Conservation (phyloP, 2,797 vertebrate species). For the Brotula barbata region DNA sequence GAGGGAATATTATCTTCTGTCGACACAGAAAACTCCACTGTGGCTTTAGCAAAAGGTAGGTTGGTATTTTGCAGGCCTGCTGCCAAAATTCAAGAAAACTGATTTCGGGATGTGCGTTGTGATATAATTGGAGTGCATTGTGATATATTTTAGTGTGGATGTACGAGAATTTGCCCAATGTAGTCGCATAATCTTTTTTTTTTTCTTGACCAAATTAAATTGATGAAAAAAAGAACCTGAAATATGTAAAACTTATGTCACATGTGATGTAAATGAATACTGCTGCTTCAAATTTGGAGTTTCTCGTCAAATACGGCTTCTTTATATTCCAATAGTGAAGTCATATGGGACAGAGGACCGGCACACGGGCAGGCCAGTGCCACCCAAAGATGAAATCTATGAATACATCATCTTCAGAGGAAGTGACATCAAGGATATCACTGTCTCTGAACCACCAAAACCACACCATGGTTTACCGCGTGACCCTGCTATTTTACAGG, state of each 20-base stretch:
- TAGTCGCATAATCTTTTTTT: too few relatives aligned
- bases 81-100: too few relatives aligned
- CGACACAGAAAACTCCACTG: conserved; percentile 89
- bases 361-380: conserved; percentile 89
- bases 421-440: conserved; percentile 98
- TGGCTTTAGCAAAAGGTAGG: conserved; percentile 86
- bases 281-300: too few relatives aligned
- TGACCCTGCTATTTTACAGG: conserved; percentile 97
- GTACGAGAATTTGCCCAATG: too few relatives aligned
- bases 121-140: too few relatives aligned
- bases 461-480: conserved; percentile 89
- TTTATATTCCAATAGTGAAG: conserved; percentile 77
- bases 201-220: too few relatives aligned
- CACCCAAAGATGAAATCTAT: conserved; percentile 92
- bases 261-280: too few relatives aligned
- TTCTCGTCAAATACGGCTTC: too few relatives aligned
- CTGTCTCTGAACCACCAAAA: conserved; percentile 94
- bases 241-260: too few relatives aligned
- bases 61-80: not conserved
- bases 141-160: too few relatives aligned
- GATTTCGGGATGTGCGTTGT: too few relatives aligned
- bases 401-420: conserved; percentile 98
- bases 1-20: conserved; percentile 90
- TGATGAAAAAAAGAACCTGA: too few relatives aligned
- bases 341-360: conserved; percentile 96